These are phyloP conservation scores for Cichlasoma orientale DNA, from an alignment of 2,797 vertebrate genomes.

Conservation along the genomic window DNA sequence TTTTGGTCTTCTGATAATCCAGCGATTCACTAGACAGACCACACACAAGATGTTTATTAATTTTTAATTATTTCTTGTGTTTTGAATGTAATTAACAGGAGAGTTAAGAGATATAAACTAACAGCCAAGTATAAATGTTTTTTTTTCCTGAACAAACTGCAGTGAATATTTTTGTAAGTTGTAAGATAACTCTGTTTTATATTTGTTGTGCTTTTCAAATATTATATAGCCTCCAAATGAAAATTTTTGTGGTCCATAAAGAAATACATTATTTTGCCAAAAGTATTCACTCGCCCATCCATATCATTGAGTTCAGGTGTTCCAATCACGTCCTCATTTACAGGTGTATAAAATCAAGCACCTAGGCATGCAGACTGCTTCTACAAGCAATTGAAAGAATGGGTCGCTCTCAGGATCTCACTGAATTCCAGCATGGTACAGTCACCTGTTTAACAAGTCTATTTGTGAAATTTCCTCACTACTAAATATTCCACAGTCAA, in stretches of 20 bases:
- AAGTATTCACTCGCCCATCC: no score
- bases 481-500: no score
- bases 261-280: neutral
- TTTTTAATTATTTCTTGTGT: neutral
- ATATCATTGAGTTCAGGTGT: no score
- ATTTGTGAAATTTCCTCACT: no score
- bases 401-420: no score
- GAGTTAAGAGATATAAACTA: conserved; percentile 9
- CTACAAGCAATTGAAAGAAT: no score
- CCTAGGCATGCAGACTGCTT: no score
- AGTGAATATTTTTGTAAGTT: neutral
- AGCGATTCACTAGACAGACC: conserved; percentile 4
- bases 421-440: no score
- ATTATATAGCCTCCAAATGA: neutral
- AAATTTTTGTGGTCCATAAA: neutral
- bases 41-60: neutral
- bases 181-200: neutral
- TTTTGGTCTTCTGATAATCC: conserved; percentile 19
- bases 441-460: no score
- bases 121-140: neutral
- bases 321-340: no score
- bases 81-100: conserved; percentile 7
- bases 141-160: neutral
- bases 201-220: conserved; percentile 11
- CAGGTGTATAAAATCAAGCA: no score